Conservation (phyloP, 2,113 vertebrate genomes). For the Boulengerochromis microlepis region DNA sequence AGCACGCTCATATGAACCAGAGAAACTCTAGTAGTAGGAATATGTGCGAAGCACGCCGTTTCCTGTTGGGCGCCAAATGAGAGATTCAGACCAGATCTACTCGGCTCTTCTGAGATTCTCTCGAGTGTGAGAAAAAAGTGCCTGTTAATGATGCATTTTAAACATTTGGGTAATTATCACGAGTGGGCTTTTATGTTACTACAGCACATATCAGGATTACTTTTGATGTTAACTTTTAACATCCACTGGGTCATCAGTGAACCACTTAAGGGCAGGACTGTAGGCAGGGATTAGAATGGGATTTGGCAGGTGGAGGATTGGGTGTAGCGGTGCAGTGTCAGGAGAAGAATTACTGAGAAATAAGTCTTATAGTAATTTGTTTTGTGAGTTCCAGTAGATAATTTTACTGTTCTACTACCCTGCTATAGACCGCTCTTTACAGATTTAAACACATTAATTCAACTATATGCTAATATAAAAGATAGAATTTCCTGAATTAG, state of each 20-base stretch:
- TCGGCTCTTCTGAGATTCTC: not conserved
- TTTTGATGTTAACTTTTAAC: not conserved
- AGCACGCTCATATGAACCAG: not conserved
- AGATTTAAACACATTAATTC: not conserved
- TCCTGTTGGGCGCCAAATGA: not conserved
- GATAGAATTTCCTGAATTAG: not conserved
- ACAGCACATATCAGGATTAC: not conserved
- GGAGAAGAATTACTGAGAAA: not conserved
- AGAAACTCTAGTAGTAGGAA: not conserved
- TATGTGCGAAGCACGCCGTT: not conserved
- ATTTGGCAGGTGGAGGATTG: not conserved
- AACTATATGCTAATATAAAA: not conserved
- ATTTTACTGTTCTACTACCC: rapidly evolving
- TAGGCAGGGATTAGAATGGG: not conserved
- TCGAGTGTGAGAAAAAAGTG: not conserved
- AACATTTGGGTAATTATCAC: not conserved
- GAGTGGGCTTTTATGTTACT: not conserved
- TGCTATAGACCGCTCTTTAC: not conserved
- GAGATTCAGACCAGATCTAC: not conserved
- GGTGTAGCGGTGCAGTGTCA: not conserved
- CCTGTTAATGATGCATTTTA: not conserved
- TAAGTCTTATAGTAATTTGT: not conserved
- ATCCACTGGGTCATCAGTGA: not conserved
- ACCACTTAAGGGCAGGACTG: not conserved
- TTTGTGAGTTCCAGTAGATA: not conserved